Conservation (phyloP, 2,888 invertebrate species). For the Campoplex nolae region DNA sequence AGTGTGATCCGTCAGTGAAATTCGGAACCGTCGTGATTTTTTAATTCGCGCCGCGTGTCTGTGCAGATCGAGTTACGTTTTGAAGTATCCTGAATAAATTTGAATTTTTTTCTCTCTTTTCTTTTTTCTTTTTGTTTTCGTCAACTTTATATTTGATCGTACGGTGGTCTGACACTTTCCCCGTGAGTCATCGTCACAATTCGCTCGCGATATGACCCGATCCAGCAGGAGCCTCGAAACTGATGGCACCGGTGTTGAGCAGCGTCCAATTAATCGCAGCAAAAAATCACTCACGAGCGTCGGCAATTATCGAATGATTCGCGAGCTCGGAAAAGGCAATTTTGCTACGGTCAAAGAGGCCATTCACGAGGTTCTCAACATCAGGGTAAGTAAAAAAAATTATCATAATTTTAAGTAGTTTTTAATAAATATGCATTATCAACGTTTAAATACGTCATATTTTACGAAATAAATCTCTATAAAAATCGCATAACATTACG, state of each 20-base stretch:
- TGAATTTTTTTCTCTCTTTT: slow-evolving; percentile 19
- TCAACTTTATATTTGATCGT: background rate
- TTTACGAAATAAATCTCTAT: background rate
- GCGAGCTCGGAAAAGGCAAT: slow-evolving; percentile 90
- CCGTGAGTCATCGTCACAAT: slow-evolving; percentile 25
- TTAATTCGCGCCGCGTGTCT: background rate
- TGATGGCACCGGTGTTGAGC: slow-evolving; percentile 74
- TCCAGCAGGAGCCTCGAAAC: slow-evolving; percentile 53
- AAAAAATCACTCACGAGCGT: slow-evolving; percentile 86
- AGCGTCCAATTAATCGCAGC: slow-evolving; percentile 42
- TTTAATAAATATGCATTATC: background rate
- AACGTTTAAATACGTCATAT: background rate
- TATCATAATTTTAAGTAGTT: background rate
- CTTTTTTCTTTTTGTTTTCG: background rate
- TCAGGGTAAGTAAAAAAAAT: slow-evolving; percentile 82
- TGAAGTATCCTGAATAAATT: background rate
- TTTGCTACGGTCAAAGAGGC: slow-evolving; percentile 92
- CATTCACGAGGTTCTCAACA: slow-evolving; percentile 88
- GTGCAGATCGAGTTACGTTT: slow-evolving; percentile 11
- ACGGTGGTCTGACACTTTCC: slow-evolving; percentile 6
- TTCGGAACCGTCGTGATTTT: slow-evolving; percentile 12
- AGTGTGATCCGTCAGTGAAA: slow-evolving; percentile 1
- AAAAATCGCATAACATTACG: background rate
- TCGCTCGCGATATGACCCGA: slow-evolving; percentile 65
- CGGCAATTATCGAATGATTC: slow-evolving; percentile 90